Conservation (phyloP, 2,797 vertebrate genomes). For the Eurystomus glaucurus region DNA sequence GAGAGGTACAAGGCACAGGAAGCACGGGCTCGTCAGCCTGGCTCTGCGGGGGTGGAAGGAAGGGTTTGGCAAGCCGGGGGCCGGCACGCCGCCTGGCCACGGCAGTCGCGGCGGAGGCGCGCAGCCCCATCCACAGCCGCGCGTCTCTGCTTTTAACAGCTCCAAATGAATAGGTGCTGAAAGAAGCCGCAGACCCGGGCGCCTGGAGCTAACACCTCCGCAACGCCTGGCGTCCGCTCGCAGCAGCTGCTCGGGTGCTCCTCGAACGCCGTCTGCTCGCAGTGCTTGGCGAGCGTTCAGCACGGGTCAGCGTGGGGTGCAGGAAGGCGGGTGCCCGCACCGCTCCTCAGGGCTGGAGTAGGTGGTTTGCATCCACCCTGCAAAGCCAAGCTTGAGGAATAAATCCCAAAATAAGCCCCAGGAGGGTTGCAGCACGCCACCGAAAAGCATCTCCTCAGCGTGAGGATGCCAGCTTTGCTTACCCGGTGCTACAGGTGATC, state of each 20-base stretch:
- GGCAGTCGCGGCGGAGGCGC: fast-evolving
- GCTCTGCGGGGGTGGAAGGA: not conserved
- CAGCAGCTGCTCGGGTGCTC: not conserved
- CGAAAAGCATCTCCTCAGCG: fast-evolving
- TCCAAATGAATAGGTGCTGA: not conserved
- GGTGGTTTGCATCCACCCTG: not conserved
- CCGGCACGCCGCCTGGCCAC: fast-evolving
- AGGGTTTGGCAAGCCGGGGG: not conserved
- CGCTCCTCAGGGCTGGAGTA: not conserved
- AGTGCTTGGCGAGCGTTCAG: fast-evolving
- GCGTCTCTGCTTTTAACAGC: not conserved
- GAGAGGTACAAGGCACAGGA: not conserved
- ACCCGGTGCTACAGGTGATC: not conserved
- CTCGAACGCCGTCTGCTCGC: fast-evolving
- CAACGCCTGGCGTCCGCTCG: fast-evolving
- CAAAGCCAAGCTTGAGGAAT: not conserved
- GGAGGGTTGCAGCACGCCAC: fast-evolving
- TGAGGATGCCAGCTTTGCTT: not conserved
- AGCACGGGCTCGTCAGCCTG: not conserved
- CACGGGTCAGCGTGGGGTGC: fast-evolving
- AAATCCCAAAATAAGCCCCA: fast-evolving
- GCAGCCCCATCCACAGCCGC: not conserved
- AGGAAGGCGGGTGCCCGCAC: fast-evolving
- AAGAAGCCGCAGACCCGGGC: fast-evolving
- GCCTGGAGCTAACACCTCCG: not conserved